Conservation (phyloP, 2,888 invertebrate genomes). For the Parasteatoda lunata region DNA sequence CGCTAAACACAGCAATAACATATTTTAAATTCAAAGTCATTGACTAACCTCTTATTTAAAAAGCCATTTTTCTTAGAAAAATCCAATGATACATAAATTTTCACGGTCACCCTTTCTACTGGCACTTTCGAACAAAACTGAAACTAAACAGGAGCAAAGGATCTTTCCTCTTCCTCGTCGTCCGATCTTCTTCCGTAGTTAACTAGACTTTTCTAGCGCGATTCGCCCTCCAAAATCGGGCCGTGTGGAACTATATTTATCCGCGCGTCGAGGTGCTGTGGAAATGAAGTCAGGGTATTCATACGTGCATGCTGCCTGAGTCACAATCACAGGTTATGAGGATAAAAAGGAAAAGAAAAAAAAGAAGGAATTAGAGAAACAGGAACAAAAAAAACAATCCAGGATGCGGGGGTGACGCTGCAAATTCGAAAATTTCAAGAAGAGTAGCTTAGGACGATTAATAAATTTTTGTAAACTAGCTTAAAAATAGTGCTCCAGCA, state of each 20-base stretch:
- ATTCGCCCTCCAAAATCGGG: background rate
- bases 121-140: background rate
- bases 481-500: too few species aligned
- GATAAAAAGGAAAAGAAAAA: background rate
- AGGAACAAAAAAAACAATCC: background rate
- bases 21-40: background rate
- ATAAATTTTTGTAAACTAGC: too few species aligned
- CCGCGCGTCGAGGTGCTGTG: slow-evolving; percentile 1
- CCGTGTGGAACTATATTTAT: background rate
- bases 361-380: background rate
- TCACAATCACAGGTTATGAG: background rate
- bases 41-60: background rate
- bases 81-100: background rate
- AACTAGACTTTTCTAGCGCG: background rate
- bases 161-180: background rate
- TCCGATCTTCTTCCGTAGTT: background rate
- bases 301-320: background rate
- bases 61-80: background rate
- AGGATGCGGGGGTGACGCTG: background rate
- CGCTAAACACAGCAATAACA: background rate
- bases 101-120: background rate
- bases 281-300: slow-evolving; percentile 23
- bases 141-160: background rate
- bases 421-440: too few species aligned
- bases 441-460: too few species aligned